Percentiles rank a stretch among this genome's conserved stretches.
Conservation (phyloP, 2,113 vertebrate species). For the Pedetes capensis region DNA sequence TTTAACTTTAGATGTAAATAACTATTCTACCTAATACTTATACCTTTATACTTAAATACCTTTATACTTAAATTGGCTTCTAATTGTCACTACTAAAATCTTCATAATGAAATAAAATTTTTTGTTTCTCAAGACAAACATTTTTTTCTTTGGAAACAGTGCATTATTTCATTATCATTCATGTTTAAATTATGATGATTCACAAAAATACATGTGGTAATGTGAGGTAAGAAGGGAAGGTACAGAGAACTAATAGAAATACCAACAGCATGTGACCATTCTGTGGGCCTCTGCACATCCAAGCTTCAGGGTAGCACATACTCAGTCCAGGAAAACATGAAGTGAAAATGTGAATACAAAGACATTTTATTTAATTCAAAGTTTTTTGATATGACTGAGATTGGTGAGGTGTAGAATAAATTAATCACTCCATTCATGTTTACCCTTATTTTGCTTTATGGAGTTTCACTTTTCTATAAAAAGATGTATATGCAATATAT, state of each 20-base stretch:
- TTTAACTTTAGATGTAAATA: neutral
- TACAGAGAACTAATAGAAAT: neutral
- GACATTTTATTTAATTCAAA: neutral
- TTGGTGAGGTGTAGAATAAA: neutral
- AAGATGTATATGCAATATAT: too few species aligned
- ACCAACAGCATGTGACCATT: neutral
- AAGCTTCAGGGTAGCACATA: neutral
- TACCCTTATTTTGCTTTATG: neutral
- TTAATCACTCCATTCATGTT: neutral
- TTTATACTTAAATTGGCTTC: neutral
- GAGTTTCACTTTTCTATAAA: too few species aligned
- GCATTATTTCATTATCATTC: neutral
- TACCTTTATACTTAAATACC: too few species aligned
- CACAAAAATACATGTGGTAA: neutral
- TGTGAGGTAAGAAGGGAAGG: neutral
- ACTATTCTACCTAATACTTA: neutral
- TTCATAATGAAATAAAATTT: neutral
- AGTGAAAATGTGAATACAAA: neutral
- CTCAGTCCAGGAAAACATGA: neutral
- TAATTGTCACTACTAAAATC: neutral
- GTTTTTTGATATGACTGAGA: neutral
- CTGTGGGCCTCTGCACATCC: neutral
- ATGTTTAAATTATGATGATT: neutral
- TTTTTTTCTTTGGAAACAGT: neutral
- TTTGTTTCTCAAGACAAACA: neutral